A percentile compares a stretch with the other conserved stretches of the same genome.
Conservation (phyloP, 2,888 invertebrate genomes). For the Clunio marinus region DNA sequence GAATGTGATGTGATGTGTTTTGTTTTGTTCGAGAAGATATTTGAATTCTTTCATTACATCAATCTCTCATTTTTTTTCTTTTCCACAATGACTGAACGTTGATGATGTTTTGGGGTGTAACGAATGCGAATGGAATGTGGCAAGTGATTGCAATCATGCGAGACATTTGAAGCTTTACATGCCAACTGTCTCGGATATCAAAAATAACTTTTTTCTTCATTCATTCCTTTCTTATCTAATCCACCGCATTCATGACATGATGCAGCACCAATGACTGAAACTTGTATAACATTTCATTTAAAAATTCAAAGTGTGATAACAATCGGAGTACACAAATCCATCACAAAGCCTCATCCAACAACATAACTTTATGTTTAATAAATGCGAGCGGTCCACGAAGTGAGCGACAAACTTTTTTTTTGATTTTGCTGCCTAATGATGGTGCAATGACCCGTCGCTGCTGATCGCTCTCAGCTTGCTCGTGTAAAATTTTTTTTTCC, state of each 20-base stretch:
- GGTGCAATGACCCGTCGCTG: slow-evolving; percentile 14
- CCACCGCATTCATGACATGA: too few relatives aligned
- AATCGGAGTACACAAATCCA: background rate
- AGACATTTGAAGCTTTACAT: background rate
- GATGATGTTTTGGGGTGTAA: background rate
- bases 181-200: background rate
- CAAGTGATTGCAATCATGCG: slow-evolving; percentile 3
- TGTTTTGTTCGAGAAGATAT: background rate
- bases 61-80: background rate
- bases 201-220: background rate
- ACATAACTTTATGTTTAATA: slow-evolving; percentile 1
- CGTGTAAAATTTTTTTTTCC: slow-evolving; percentile 8
- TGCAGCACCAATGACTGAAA: too few relatives aligned
- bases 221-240: slow-evolving; percentile 10
- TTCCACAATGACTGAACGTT: too few relatives aligned
- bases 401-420: slow-evolving; percentile 1
- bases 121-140: slow-evolving; percentile 5
- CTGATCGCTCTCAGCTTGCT: background rate
- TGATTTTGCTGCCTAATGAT: too few relatives aligned
- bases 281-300: too few relatives aligned
- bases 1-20: background rate
- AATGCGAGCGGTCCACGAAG: too few relatives aligned
- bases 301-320: too few relatives aligned
- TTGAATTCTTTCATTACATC: background rate
- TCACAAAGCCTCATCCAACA: background rate